phyloP scores from a whole-genome alignment of 2,888 invertebrate genomes.

The Boloria selene region DNA sequence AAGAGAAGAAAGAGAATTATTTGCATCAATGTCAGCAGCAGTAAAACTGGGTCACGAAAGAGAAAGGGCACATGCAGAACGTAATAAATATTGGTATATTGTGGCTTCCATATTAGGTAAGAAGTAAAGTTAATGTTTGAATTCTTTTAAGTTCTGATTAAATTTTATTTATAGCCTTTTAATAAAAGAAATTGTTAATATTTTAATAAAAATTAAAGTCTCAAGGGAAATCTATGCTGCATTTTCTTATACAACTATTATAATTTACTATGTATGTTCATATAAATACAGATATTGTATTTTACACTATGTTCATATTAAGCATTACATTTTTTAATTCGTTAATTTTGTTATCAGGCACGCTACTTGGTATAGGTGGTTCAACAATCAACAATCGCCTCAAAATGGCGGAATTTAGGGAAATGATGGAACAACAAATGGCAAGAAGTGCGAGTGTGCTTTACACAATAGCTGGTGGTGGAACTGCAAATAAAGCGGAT shows the following conservation, averaged over 20 bases:
- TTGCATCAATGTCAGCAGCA: conserved; percentile 87
- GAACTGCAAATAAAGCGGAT: conserved; percentile 56
- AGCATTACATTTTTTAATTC: no score
- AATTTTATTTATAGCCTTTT: no score
- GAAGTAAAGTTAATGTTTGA: conserved; percentile 31
- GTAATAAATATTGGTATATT: conserved; percentile 92
- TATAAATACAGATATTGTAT: no score
- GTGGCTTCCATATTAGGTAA: conserved; percentile 85
- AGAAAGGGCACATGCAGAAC: conserved; percentile 90
- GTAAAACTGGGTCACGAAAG: conserved; percentile 92
- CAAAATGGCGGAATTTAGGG: conserved; percentile 84
- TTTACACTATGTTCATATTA: no score
- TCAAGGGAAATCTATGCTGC: no score
- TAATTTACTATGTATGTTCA: no score
- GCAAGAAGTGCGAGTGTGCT: conserved; percentile 73
- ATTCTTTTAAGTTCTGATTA: no score
- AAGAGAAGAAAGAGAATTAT: conserved; percentile 88
- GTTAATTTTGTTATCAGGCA: conserved; percentile 65
- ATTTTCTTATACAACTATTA: no score
- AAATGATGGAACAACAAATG: conserved; percentile 82
- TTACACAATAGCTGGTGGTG: conserved; percentile 71
- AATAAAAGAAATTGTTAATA: no score
- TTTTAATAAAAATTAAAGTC: no score
- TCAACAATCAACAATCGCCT: conserved; percentile 85
- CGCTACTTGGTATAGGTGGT: conserved; percentile 84